A percentile compares a stretch with the other conserved stretches of the same genome.
Evolutionary conservation across 2,888 invertebrate genomes (phyloP).

Genomic region (Tricholauxania praeusta): DNA sequence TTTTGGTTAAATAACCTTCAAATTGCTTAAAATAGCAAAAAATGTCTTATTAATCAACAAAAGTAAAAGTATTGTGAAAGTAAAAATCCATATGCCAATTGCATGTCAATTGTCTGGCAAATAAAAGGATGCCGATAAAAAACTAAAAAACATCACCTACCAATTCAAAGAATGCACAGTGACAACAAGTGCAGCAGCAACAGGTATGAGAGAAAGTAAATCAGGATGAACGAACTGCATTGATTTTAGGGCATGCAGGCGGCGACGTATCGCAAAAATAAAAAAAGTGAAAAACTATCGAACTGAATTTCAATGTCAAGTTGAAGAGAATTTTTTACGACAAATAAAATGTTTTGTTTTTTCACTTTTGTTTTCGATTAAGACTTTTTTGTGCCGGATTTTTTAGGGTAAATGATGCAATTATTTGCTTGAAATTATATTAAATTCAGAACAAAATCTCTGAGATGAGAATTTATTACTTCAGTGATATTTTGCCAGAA

Average conservation of each 20-base stretch:
- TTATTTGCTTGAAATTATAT: too few relatives aligned
- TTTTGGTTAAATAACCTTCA: not conserved
- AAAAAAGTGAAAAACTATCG: not conserved
- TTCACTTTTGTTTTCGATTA: too few relatives aligned
- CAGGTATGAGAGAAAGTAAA: not conserved
- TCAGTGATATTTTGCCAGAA: too few relatives aligned
- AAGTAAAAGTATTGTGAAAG: not conserved
- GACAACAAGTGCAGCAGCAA: not conserved
- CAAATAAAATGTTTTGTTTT: too few relatives aligned
- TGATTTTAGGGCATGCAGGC: not conserved
- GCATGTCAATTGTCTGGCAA: not conserved
- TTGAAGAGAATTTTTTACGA: not conserved
- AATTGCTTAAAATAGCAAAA: not conserved
- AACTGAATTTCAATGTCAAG: slow-evolving; percentile 6
- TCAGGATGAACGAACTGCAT: slow-evolving; percentile 1
- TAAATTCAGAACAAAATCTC: too few relatives aligned
- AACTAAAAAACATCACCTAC: not conserved
- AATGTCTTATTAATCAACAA: not conserved
- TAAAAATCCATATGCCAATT: not conserved
- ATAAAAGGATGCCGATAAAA: not conserved
- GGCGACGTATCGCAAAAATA: not conserved
- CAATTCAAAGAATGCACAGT: not conserved
- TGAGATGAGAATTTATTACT: too few relatives aligned
- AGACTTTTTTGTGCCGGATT: too few relatives aligned
- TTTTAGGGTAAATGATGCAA: too few relatives aligned